A percentile compares a stretch with the other conserved stretches of the same genome.
Evolutionary conservation across 1,140 invertebrate species (phyloP).

Genomic region (Berghia stephanieae): DNA sequence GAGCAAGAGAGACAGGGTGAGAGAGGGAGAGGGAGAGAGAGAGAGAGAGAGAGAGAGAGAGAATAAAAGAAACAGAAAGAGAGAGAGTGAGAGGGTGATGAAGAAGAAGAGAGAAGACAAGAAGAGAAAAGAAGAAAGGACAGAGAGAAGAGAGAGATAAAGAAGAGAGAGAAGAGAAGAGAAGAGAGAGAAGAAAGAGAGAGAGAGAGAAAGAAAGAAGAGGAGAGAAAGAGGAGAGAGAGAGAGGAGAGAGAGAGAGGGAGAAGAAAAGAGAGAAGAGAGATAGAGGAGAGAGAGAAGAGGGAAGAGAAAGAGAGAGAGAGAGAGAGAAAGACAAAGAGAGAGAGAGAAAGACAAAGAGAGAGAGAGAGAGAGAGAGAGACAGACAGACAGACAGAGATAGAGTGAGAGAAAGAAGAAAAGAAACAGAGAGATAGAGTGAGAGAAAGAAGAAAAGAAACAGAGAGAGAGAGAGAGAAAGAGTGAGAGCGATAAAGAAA

Average conservation of each 20-base stretch:
- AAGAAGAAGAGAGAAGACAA: not conserved
- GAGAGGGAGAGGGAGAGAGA: not conserved
- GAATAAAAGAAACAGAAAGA: not conserved
- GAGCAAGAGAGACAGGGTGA: constrained; percentile 8
- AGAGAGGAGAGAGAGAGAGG: not conserved
- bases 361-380: constrained; percentile 19
- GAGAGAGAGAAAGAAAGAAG: constrained; percentile 17
- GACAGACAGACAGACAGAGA: constrained; percentile 13
- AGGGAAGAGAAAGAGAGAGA: not conserved
- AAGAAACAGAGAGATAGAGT: not conserved
- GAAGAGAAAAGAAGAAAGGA: not conserved
- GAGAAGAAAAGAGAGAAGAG: not conserved
- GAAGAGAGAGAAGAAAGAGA: constrained; percentile 3
- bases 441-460: not conserved
- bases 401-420: constrained; percentile 5
- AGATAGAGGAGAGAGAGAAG: constrained; percentile 10
- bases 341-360: constrained; percentile 16
- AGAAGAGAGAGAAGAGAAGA: not conserved
- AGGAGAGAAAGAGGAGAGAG: not conserved
- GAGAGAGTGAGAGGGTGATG: not conserved
- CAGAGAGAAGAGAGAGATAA: not conserved
- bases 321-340: constrained; percentile 19
- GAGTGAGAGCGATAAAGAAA: not conserved
- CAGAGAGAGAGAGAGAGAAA: not conserved
- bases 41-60: constrained; percentile 15